phyloP scores from a whole-genome alignment of 1,140 invertebrate genomes.

The Sipha flava region DNA sequence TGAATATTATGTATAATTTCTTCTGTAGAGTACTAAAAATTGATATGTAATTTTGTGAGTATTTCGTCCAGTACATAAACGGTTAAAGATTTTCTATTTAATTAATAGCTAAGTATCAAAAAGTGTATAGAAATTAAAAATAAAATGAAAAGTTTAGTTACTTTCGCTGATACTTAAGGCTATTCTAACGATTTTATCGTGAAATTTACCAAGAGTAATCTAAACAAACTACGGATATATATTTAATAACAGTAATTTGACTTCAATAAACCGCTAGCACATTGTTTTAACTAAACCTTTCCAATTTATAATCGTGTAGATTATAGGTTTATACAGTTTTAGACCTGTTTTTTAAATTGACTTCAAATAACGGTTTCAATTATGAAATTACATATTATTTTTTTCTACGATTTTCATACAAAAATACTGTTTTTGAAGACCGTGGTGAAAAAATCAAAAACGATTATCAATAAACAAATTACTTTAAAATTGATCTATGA shows the following conservation, averaged over 20 bases:
- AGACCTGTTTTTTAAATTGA: neutral
- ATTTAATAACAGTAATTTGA: slow-evolving; percentile 20
- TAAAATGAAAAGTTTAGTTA: slow-evolving; percentile 9
- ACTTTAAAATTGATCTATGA: too few relatives aligned
- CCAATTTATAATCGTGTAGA: neutral
- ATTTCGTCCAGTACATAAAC: neutral
- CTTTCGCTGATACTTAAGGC: slow-evolving; percentile 17
- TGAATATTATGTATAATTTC: too few relatives aligned
- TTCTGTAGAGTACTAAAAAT: too few relatives aligned
- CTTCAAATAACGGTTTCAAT: slow-evolving; percentile 1
- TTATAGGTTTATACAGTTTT: neutral
- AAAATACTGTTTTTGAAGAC: too few relatives aligned
- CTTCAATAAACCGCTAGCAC: neutral
- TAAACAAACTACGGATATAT: neutral
- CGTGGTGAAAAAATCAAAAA: too few relatives aligned
- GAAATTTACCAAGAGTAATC: neutral
- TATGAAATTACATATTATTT: neutral
- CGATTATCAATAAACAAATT: too few relatives aligned
- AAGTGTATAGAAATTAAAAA: neutral
- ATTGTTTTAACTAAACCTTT: slow-evolving; percentile 8
- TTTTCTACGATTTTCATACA: too few relatives aligned
- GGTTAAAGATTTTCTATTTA: neutral
- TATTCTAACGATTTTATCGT: neutral
- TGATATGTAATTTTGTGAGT: neutral
- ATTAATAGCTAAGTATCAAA: neutral